Conservation (phyloP, 2,797 vertebrate species). For the Typhlichthys subterraneus region DNA sequence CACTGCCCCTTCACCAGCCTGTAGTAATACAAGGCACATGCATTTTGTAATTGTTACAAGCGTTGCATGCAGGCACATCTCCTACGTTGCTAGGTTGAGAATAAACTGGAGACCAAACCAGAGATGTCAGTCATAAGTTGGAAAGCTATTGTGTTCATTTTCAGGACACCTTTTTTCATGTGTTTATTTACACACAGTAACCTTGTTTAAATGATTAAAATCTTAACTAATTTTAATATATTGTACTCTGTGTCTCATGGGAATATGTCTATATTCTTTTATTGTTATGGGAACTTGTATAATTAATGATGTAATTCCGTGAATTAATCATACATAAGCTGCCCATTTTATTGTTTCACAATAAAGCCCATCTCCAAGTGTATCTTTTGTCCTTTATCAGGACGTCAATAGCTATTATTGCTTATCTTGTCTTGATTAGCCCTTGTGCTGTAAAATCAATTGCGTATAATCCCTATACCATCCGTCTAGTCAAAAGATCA, state of each 20-base stretch:
- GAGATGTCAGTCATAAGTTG: background rate
- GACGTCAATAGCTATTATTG: conserved; percentile 72
- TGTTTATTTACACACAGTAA: background rate
- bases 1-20: conserved; percentile 58
- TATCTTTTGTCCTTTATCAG: conserved; percentile 66
- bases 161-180: too few species aligned
- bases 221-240: background rate
- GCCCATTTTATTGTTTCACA: conserved; percentile 53
- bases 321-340: conserved; percentile 22
- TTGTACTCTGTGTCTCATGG: background rate
- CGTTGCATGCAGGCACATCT: conserved; percentile 22
- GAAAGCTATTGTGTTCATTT: background rate
- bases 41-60: conserved; percentile 71
- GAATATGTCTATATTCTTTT: background rate
- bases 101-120: background rate
- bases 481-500: conserved; percentile 59
- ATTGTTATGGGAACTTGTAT: background rate
- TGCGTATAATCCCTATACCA: conserved; percentile 58
- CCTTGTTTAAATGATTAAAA: background rate
- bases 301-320: conserved; percentile 13
- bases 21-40: conserved; percentile 58
- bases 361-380: conserved; percentile 48
- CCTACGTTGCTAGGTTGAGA: background rate
- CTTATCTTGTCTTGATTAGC: conserved; percentile 76
- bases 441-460: conserved; percentile 70